Percentiles rank a stretch among this genome's conserved stretches.
These are phyloP conservation scores for Epirrhoe alternata DNA, from an alignment of 2,888 invertebrate genomes.

Conservation along the genomic window DNA sequence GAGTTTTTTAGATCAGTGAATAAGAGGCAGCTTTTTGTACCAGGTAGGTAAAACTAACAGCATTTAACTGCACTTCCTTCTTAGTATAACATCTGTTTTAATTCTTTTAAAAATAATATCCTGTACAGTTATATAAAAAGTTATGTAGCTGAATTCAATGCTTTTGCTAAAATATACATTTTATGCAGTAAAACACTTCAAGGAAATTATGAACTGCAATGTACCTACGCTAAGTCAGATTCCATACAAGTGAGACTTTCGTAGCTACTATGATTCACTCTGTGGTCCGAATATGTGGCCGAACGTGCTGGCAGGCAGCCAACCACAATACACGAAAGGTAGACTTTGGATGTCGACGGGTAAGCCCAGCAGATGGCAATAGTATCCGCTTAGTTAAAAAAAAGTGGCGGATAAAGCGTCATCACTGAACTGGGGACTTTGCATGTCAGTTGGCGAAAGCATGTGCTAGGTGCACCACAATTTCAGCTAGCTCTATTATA, in stretches of 20 bases:
- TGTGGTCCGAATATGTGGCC: conserved; percentile 54
- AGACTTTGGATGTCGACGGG: conserved; percentile 40
- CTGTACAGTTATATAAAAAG: too few species aligned
- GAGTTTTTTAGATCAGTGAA: too few species aligned
- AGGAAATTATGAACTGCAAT: not conserved
- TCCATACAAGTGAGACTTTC: conserved; percentile 19
- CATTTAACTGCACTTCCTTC: too few species aligned
- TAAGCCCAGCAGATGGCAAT: conserved; percentile 42
- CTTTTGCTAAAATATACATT: too few species aligned
- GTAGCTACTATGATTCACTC: conserved; percentile 10
- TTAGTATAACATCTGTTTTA: too few species aligned
- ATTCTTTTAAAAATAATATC: too few species aligned
- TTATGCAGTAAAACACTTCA: too few species aligned
- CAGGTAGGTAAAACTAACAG: too few species aligned
- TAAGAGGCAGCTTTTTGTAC: too few species aligned
- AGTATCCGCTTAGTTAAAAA: conserved; percentile 34
- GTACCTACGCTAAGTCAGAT: not conserved
- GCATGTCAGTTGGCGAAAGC: conserved; percentile 22
- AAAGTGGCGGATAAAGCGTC: conserved; percentile 36
- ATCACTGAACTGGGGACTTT: conserved; percentile 28
- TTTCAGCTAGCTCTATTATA: not conserved
- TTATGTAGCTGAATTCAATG: too few species aligned
- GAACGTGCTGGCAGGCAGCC: conserved; percentile 72
- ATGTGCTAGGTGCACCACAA: not conserved
- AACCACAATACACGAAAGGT: conserved; percentile 69